phyloP scores from a whole-genome alignment of 2,797 vertebrate species.

The Myotis vivesi region DNA sequence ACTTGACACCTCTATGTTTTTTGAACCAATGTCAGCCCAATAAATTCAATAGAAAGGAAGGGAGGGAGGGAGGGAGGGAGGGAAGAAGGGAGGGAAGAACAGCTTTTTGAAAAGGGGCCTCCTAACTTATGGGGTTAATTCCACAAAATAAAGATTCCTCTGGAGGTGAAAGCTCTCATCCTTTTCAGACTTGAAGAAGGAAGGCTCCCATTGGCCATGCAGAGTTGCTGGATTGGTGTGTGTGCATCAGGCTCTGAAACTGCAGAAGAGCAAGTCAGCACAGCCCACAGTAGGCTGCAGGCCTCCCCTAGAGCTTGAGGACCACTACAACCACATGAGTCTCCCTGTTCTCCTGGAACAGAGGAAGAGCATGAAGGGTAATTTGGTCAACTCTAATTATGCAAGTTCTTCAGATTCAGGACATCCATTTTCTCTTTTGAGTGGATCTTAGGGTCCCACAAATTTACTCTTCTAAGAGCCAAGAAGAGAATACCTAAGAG shows the following conservation, averaged over 20 bases:
- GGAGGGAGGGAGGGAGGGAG: no score
- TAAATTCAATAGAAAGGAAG: not conserved
- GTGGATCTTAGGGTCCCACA: not conserved
- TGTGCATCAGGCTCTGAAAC: not conserved
- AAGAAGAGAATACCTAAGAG: not conserved
- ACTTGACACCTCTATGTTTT: not conserved
- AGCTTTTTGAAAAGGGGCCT: not conserved
- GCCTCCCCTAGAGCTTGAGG: not conserved
- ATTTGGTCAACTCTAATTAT: not conserved
- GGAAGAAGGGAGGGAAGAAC: not conserved
- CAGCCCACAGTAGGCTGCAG: not conserved
- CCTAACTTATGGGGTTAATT: not conserved
- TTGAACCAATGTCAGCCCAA: not conserved
- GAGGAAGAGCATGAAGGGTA: not conserved
- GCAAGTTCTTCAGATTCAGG: not conserved
- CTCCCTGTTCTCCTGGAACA: not conserved
- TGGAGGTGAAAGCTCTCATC: not conserved
- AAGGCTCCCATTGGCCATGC: not conserved
- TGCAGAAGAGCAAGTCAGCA: not conserved
- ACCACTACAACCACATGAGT: not conserved
- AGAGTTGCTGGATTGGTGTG: not conserved
- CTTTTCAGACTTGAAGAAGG: slow-evolving; percentile 3
- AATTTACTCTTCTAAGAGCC: slow-evolving; percentile 15
- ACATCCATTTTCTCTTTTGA: slow-evolving; percentile 25
- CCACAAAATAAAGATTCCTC: not conserved